A percentile compares a stretch with the other conserved stretches of the same genome.
Conservation (phyloP, 2,888 invertebrate species). For the Rhagonycha lutea region DNA sequence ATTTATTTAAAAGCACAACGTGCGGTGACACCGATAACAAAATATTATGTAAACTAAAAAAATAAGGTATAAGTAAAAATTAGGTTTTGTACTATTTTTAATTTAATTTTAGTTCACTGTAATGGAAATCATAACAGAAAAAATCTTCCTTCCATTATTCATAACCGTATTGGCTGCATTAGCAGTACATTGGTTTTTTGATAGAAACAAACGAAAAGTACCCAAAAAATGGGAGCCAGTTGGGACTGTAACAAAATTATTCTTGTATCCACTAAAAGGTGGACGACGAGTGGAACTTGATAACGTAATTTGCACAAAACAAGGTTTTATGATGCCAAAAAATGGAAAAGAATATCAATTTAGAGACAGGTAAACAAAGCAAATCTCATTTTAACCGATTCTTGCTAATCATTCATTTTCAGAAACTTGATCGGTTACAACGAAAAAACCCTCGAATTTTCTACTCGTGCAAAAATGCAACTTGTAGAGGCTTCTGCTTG, state of each 20-base stretch:
- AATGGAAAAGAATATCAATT: slow-evolving; percentile 23
- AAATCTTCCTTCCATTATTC: background rate
- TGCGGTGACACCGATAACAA: no score
- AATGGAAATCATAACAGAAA: background rate
- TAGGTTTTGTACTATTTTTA: no score
- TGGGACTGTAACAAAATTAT: slow-evolving; percentile 46
- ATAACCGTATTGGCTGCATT: background rate
- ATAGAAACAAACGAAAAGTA: slow-evolving; percentile 40
- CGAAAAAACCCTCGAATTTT: slow-evolving; percentile 50
- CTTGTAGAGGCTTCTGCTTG: slow-evolving; percentile 53
- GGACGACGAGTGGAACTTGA: slow-evolving; percentile 45
- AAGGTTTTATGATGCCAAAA: slow-evolving; percentile 40
- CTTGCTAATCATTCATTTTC: background rate
- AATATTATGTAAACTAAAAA: no score
- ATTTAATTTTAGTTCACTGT: no score
- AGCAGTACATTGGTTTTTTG: slow-evolving; percentile 34
- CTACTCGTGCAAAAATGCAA: slow-evolving; percentile 56
- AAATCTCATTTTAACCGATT: background rate
- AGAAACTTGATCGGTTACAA: slow-evolving; percentile 46
- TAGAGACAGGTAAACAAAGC: background rate
- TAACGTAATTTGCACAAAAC: slow-evolving; percentile 46
- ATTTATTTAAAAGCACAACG: no score
- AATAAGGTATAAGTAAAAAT: no score
- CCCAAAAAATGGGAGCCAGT: slow-evolving; percentile 49
- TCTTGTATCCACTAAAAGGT: slow-evolving; percentile 53